Base-by-base conservation (phyloP, 2,113 vertebrate genomes). In the Willisornis vidua region DNA sequence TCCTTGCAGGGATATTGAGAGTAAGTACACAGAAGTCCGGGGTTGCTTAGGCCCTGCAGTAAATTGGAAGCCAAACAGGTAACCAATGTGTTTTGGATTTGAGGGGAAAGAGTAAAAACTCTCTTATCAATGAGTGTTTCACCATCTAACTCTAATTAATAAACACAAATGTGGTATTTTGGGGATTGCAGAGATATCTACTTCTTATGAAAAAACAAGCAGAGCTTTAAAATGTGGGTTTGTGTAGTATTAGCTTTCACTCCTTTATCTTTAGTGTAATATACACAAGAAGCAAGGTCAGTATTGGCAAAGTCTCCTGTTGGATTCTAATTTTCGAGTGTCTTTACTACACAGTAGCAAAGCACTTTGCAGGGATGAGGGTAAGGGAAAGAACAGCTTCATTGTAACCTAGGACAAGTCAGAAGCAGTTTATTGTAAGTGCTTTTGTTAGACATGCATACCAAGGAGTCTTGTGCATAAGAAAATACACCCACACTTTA, bases 351-450 rank as follows among this genome's bases (percentile, higher is more conserved):
- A 17, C 9, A n/a, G 12, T 46, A 79, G 52, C 68, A 59, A 87
- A 91, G 28, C n/a, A 17, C 46, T 82, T 71, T 43, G 39, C 20
- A 43, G 81, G 54, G 49, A 39, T 55, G 37, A 85, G 62, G 14
- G 24, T 57, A 48, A 65, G 75, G 66, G 29, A 75, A 10, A 75
- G 59, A 46, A 55, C 51, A 20, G 43, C 31, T 93, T 77, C 71
- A 77, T 88, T 91, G 63, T 95, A 83, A 89, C 87, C 93, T 62
- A 12, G 33, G 79, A 82, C 82, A 51, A n/a, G 83, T 83, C 26
- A 90, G 75, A 55, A 88, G 33, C 35, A 19, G 39, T 90, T 94
- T 76, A 45, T 91, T 85, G 41, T 25, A 22, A 80, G 51, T 73
- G n/a, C 55, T 86, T 92, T 70, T 93, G 46, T 93, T n/a, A 78